Evolutionary conservation across 2,797 vertebrate genomes (phyloP).

Genomic region (Acanthiza pusilla): DNA sequence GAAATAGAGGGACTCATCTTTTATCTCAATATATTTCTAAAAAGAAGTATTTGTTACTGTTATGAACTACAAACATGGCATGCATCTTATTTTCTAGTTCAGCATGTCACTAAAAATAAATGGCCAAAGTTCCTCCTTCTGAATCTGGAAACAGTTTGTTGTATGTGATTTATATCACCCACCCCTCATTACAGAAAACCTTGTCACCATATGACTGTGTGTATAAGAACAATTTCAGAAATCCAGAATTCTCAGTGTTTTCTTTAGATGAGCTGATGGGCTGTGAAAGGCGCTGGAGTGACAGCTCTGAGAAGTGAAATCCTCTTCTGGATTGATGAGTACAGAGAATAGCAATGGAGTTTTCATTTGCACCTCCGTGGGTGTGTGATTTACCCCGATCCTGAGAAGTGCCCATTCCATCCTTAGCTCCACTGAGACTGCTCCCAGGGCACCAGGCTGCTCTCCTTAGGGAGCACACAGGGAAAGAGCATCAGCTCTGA

Average conservation of each 20-base stretch:
- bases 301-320: background rate
- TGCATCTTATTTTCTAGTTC: background rate
- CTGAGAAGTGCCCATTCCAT: background rate
- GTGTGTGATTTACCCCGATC: constrained; percentile 5
- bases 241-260: background rate
- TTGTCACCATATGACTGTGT: background rate
- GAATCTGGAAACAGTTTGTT: background rate
- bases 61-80: background rate
- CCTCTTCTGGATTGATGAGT: background rate
- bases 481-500: background rate
- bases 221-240: background rate
- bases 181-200: background rate
- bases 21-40: background rate
- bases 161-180: background rate
- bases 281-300: background rate
- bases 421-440: background rate
- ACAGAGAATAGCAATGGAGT: background rate
- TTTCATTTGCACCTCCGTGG: background rate
- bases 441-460: background rate
- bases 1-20: background rate
- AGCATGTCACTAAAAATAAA: background rate
- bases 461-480: background rate
- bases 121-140: background rate
- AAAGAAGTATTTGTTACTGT: background rate
- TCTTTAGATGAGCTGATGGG: background rate